Evolutionary conservation across 2,797 vertebrate genomes (phyloP), one percentile per base, ranked within the genome.

Genomic region (Chaetodon trifasciatus): DNA sequence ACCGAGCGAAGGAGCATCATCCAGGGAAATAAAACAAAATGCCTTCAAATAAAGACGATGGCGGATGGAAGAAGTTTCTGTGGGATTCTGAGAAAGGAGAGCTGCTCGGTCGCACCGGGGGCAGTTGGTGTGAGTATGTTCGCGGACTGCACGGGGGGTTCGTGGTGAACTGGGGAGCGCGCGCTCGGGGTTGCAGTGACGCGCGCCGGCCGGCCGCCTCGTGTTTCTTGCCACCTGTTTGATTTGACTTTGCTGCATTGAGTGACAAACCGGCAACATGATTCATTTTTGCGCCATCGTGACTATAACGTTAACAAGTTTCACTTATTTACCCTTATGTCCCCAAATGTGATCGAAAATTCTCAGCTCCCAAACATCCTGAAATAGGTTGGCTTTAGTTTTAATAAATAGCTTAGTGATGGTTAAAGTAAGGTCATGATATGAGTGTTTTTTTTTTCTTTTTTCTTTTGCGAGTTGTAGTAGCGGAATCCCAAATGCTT

Each of bases 81-180:
- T 99, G 97, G 97, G 93, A 99, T 88, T 97, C 98, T 1, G 98
- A 99, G 78, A 98, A 94, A 67, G 96, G 97, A 82, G 97, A 99
- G 91, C 91, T 98, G 73, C 78, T 99, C 28, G 98, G 98, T 68
- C 96, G 98, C 10, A 99, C 97, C 2, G 98, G 97, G 3, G 85
- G 96, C 76, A 99, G 97, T 24, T 99, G 98, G 98, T 96, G 98
- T 99, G 82, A 98, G 98, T 98, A 95, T 82, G 6, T 2, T 0
- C 1, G 40, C 21, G 2, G 1, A 17, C 21, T n/a, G 52, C n/a
- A 11, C 55, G 28, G 49, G 53, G 11, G n/a, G n/a, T 19, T 37
- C 15, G 10, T 32, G 61, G 10, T 50, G 3, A 32, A 57, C 19
- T 12, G 40, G 28, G 0, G 0, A 7, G 52, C 32, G 76, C 58